Evolutionary conservation across 2,113 vertebrate species (phyloP), one percentile per base, ranked within the genome.

Genomic region (Eidolon helvum): DNA sequence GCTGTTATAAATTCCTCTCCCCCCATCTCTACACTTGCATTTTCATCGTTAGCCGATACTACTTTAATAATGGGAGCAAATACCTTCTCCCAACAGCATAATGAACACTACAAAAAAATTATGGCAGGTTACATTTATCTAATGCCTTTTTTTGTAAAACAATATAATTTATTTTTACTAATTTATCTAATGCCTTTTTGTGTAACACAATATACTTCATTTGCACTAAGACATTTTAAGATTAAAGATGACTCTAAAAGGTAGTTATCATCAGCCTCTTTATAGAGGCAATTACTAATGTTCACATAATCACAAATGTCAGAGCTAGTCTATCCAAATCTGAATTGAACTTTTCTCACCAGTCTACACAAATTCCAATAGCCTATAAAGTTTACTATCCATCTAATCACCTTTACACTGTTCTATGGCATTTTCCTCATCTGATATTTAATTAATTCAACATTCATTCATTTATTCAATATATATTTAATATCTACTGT

Each of bases 171-270:
- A 45, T 66, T 66, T 18, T 48, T 18, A 95, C 63, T 50, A 87
- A 66, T 69, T 91, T 85, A 90, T 33, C 55, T 21, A 87, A 77
- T 91, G 24, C 5, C n/a, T 80, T 79, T 82, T 74, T 74, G 55
- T 87, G 48, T 10, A 82, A 71, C 59, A 80, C 8, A 35, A 3
- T 35, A 85, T 43, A 65, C 15, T 92, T 65, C 18, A 45, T 66
- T 66, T 18, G 59, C 22, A 95, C 63, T 50, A 87, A 66, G 30
- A 66, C 35, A 33, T n/a, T 95, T 95, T 80, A 82, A 87, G 30
- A 82, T 55, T 35, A 91, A 80, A 85, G 91, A 71, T 28, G 79
- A 95, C 26, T 82, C 45, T 87, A 65, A 78, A 86, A 71, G 30
- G n/a, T 43, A 79, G 26, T 50, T 83, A 75, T 53, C 28, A 95